Evolutionary conservation across 2,113 vertebrate species (phyloP).

Genomic region (Pygoscelis antarcticus): DNA sequence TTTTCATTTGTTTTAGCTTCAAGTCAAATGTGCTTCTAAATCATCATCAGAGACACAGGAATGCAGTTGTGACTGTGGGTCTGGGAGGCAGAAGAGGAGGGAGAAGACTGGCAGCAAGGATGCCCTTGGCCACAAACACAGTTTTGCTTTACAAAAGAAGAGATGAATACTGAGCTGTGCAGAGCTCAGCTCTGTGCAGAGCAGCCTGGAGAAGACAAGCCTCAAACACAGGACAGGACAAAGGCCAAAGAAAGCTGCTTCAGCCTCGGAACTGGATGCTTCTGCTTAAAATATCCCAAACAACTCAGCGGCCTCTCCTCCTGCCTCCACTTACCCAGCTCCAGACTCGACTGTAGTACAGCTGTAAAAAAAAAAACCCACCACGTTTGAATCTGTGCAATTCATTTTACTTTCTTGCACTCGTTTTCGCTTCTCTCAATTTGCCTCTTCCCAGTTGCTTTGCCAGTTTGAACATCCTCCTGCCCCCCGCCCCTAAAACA

Average conservation of each 20-base stretch:
- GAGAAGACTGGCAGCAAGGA: not conserved
- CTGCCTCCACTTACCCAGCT: not conserved
- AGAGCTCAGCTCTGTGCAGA: not conserved
- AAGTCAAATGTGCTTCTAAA: not conserved
- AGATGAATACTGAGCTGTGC: not conserved
- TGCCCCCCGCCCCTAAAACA: not conserved
- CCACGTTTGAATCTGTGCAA: not conserved
- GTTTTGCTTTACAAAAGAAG: constrained; percentile 6
- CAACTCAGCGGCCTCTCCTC: not conserved
- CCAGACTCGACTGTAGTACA: not conserved
- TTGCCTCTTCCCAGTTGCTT: not conserved
- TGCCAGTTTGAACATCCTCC: not conserved
- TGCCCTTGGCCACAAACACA: not conserved
- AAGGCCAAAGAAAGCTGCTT: constrained; percentile 17
- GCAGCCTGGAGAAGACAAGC: not conserved
- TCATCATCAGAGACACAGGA: not conserved
- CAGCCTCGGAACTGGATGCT: not conserved
- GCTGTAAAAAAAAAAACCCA: not conserved
- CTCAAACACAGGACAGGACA: not conserved
- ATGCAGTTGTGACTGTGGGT: not conserved
- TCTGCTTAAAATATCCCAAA: not conserved
- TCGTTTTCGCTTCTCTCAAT: not conserved
- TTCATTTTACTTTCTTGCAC: not conserved
- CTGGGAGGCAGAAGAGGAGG: not conserved
- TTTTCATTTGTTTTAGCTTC: not conserved